These are phyloP conservation scores for Calliscelio sp. DNA, from an alignment of 2,888 invertebrate genomes.

Conservation along the genomic window DNA sequence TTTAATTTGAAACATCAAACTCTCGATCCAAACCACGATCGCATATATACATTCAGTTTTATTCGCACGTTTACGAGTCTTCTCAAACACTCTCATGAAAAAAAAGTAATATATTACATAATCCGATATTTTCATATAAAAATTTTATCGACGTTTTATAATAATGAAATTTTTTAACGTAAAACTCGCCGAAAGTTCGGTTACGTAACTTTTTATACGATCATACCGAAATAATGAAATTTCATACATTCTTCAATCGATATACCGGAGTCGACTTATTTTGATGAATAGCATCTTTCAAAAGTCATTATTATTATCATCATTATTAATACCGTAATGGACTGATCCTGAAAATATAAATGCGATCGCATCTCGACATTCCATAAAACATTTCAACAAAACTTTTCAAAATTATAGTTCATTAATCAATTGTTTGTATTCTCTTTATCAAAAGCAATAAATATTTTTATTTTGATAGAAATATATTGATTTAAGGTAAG, in stretches of 20 bases:
- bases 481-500: no score
- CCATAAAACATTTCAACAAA: no score
- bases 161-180: slow-evolving; percentile 37
- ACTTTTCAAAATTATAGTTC: no score
- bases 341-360: slow-evolving; percentile 32
- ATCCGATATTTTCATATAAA: slow-evolving; percentile 39
- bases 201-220: slow-evolving; percentile 18
- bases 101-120: slow-evolving; percentile 39
- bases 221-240: slow-evolving; percentile 19
- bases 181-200: slow-evolving; percentile 19
- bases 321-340: background rate
- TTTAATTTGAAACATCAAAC: slow-evolving; percentile 42
- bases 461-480: no score
- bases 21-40: slow-evolving; percentile 15
- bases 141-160: slow-evolving; percentile 30
- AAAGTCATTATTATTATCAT: background rate
- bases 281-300: background rate
- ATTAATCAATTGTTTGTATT: no score
- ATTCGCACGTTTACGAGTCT: slow-evolving; percentile 34
- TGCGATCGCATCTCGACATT: no score
- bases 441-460: no score
- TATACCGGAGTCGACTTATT: slow-evolving; percentile 20
- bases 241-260: slow-evolving; percentile 10
- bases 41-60: slow-evolving; percentile 36
- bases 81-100: slow-evolving; percentile 11